Percentiles rank a stretch among this genome's conserved stretches.
These are phyloP conservation scores for Elgaria multicarinata DNA, from an alignment of 2,113 vertebrate genomes.

Conservation along the genomic window DNA sequence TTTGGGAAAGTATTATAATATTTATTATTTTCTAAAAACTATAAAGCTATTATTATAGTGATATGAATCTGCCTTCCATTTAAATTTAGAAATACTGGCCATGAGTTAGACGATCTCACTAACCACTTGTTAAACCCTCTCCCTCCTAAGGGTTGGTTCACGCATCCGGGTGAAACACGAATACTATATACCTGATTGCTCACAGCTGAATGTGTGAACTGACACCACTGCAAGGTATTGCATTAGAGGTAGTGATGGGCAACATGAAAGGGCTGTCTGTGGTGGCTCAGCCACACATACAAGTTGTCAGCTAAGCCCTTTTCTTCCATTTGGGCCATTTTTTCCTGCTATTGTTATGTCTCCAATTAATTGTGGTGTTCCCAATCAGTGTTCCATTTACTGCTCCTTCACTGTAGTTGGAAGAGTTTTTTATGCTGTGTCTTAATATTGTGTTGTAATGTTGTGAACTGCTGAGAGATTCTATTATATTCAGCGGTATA, in stretches of 20 bases:
- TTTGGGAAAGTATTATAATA: neutral
- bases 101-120: neutral
- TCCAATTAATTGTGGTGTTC: too few species aligned
- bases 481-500: too few species aligned
- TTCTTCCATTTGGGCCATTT: neutral
- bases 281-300: neutral
- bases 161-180: neutral
- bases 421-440: too few species aligned
- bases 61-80: neutral
- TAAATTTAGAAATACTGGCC: neutral
- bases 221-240: neutral
- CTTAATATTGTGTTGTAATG: too few species aligned
- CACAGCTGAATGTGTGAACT: neutral
- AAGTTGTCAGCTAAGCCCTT: neutral
- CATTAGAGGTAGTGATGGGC: neutral
- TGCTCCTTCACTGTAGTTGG: too few species aligned
- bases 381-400: too few species aligned
- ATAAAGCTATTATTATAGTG: neutral
- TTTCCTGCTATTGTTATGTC: neutral
- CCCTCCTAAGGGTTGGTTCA: neutral
- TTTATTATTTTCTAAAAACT: too few species aligned
- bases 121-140: neutral
- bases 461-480: too few species aligned
- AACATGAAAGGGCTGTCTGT: neutral
- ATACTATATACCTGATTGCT: neutral